A percentile compares a stretch with the other conserved stretches of the same genome.
These are phyloP conservation scores for Psammodynastes pulverulentus DNA, from an alignment of 2,113 vertebrate genomes.

Conservation along the genomic window DNA sequence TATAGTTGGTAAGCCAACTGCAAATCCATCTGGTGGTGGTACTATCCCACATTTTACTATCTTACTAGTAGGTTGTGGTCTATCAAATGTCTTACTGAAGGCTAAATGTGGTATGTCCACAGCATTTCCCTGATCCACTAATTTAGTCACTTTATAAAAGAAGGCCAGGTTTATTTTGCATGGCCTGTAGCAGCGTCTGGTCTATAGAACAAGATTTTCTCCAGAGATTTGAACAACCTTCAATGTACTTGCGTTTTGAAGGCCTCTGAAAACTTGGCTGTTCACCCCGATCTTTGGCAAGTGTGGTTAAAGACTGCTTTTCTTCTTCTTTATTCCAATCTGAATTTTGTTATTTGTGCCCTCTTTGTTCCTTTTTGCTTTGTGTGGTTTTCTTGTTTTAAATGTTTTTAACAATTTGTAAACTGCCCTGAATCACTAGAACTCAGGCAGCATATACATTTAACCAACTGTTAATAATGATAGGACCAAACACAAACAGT, in stretches of 20 bases:
- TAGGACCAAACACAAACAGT: background rate
- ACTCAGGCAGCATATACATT: background rate
- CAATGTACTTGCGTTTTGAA: background rate
- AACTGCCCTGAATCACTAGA: background rate
- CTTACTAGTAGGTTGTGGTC: too few species aligned
- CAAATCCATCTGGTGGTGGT: too few species aligned
- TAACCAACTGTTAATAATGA: background rate
- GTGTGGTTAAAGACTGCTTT: background rate
- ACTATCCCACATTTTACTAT: too few species aligned
- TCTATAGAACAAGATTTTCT: background rate
- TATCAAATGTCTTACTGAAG: too few species aligned
- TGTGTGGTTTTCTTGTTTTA: background rate
- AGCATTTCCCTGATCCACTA: too few species aligned
- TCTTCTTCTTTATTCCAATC: background rate
- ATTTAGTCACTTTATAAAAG: background rate
- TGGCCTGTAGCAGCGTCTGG: background rate
- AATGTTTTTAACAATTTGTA: background rate
- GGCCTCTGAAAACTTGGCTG: background rate
- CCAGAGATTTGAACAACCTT: background rate
- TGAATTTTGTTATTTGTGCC: background rate
- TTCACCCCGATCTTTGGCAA: background rate
- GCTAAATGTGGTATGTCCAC: too few species aligned
- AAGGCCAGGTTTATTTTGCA: background rate
- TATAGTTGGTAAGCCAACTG: too few species aligned
- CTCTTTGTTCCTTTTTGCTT: background rate